Conservation (phyloP, 2,888 invertebrate species). For the Ormyrus pomaceus region DNA sequence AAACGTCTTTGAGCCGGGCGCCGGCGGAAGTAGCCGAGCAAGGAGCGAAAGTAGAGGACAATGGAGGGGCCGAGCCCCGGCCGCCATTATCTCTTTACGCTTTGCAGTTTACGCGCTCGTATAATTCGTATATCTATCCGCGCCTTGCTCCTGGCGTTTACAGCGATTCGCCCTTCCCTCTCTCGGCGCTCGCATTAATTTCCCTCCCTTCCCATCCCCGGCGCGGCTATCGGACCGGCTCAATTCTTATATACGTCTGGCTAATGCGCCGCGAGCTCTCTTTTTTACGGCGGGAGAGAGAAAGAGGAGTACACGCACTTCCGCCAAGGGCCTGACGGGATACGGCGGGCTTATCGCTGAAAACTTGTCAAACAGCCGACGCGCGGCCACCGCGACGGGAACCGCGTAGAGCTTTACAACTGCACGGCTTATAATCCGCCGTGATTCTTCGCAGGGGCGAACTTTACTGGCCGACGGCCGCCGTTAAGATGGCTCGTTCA, state of each 20-base stretch:
- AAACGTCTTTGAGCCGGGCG: conserved; percentile 49
- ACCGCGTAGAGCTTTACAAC: background rate
- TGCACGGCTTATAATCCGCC: conserved; percentile 13
- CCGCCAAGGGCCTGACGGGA: background rate
- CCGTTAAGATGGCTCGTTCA: background rate
- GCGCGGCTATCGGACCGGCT: background rate
- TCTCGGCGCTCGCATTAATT: conserved; percentile 40
- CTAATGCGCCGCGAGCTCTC: background rate
- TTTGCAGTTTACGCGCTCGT: conserved; percentile 50
- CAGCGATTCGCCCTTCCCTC: conserved; percentile 9
- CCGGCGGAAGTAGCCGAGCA: background rate
- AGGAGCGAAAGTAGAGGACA: background rate
- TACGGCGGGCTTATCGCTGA: conserved; percentile 9
- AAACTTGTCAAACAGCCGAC: conserved; percentile 18
- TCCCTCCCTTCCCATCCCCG: background rate
- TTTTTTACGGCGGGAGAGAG: conserved; percentile 3
- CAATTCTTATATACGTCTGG: background rate
- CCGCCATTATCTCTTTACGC: conserved; percentile 51
- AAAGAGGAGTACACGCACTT: background rate
- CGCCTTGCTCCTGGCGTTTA: conserved; percentile 20
- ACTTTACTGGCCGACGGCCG: conserved; percentile 1
- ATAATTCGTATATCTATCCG: conserved; percentile 38
- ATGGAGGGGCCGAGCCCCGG: background rate
- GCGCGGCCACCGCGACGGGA: background rate
- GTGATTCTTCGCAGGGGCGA: conserved; percentile 12